Conservation (phyloP, 2,888 invertebrate genomes). For the Dromius quadrimaculatus region DNA sequence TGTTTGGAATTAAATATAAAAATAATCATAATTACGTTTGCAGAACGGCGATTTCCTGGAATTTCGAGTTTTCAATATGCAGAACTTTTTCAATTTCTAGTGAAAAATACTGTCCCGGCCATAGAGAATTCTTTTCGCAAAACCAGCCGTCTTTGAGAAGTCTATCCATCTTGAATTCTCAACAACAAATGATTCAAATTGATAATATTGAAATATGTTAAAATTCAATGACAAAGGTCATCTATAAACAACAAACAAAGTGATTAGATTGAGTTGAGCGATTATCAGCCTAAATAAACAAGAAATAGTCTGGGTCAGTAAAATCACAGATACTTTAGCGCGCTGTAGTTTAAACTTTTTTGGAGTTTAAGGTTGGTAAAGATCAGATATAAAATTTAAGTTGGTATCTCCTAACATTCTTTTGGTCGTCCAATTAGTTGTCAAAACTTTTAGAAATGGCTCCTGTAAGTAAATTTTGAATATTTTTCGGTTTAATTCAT, state of each 20-base stretch:
- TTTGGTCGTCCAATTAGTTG: conserved; percentile 31
- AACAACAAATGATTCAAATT: conserved; percentile 27
- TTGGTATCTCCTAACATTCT: conserved; percentile 7
- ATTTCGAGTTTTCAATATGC: conserved; percentile 82
- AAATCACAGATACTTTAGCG: neutral
- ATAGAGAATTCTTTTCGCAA: conserved; percentile 88
- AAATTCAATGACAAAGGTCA: conserved; percentile 45
- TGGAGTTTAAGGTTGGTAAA: neutral
- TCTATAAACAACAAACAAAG: conserved; percentile 13
- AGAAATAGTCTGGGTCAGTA: neutral
- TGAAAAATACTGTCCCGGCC: conserved; percentile 92
- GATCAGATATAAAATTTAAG: neutral
- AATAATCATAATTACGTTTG: conserved; percentile 75
- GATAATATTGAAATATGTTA: conserved; percentile 31
- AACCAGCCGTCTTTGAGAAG: conserved; percentile 87
- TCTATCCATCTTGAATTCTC: conserved; percentile 71
- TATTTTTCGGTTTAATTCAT: neutral
- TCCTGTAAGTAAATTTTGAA: conserved; percentile 43
- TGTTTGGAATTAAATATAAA: too few relatives aligned
- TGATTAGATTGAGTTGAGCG: conserved; percentile 26
- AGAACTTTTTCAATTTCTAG: conserved; percentile 85
- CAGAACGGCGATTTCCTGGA: conserved; percentile 86
- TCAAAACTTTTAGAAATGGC: conserved; percentile 31
- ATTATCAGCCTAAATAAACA: conserved; percentile 41
- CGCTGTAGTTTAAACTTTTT: neutral